phyloP scores from a whole-genome alignment of 2,797 vertebrate species.

The Lutjanus argentimaculatus region DNA sequence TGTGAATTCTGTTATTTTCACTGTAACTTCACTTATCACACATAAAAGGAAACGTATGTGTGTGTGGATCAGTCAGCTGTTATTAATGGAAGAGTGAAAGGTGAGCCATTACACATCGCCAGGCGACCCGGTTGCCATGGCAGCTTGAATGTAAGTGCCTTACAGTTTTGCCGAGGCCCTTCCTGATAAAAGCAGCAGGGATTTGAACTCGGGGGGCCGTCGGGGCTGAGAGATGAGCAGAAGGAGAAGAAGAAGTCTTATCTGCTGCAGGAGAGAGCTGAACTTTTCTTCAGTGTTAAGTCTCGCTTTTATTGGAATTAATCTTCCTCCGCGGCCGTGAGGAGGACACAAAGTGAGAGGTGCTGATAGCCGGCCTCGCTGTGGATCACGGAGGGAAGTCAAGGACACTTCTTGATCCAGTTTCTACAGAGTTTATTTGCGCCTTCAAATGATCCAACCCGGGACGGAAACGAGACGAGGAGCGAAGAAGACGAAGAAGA shows the following conservation, averaged over 20 bases:
- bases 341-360: neutral
- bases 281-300: slow-evolving; percentile 28
- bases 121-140: slow-evolving; percentile 43
- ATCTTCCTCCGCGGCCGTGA: slow-evolving; percentile 23
- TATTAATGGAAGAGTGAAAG: slow-evolving; percentile 43
- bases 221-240: slow-evolving; percentile 2
- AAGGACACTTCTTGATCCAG: neutral
- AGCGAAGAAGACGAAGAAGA: slow-evolving; percentile 6
- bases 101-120: slow-evolving; percentile 38
- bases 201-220: slow-evolving; percentile 21
- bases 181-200: slow-evolving; percentile 28
- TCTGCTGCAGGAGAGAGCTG: slow-evolving; percentile 28
- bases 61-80: slow-evolving; percentile 19
- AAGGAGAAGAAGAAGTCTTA: slow-evolving; percentile 4
- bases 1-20: slow-evolving; percentile 6
- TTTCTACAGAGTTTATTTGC: slow-evolving; percentile 9
- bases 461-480: neutral
- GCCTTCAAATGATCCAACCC: slow-evolving; percentile 36
- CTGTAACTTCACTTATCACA: neutral
- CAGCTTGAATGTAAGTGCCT: slow-evolving; percentile 9
- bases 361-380: neutral
- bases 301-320: slow-evolving; percentile 25
- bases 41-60: neutral
- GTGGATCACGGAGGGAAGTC: slow-evolving; percentile 11
- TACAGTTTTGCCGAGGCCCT: neutral